phyloP scores from a whole-genome alignment of 2,113 vertebrate genomes.

The Myiopsitta monachus region DNA sequence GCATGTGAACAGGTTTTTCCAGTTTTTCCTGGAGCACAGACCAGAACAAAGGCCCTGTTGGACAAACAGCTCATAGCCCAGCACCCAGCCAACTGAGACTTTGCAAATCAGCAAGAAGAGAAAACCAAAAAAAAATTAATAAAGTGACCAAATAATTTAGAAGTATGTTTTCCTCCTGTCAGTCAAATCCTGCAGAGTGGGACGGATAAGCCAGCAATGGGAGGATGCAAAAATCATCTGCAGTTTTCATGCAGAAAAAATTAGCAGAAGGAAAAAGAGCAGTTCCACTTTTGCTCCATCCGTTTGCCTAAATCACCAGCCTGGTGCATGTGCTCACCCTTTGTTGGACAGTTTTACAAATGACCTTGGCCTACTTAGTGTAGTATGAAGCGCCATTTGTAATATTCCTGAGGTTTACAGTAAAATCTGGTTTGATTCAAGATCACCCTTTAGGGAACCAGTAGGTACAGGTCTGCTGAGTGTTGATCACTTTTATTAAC shows the following conservation, averaged over 20 bases:
- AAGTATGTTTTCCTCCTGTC: neutral
- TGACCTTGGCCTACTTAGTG: neutral
- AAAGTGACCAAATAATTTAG: neutral
- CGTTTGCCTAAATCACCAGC: neutral
- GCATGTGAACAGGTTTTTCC: conserved; percentile 45
- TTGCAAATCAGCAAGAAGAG: neutral
- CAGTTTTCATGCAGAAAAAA: neutral
- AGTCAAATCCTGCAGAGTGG: neutral
- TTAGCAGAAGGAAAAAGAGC: neutral
- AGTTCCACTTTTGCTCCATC: neutral
- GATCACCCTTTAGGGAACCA: neutral
- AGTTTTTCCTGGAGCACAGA: conserved; percentile 27
- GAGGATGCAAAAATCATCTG: neutral
- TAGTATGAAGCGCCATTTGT: neutral
- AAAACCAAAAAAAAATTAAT: neutral
- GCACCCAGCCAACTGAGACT: neutral
- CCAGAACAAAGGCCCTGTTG: conserved; percentile 45
- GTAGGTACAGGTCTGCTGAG: neutral
- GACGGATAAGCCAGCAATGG: neutral
- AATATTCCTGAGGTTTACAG: neutral
- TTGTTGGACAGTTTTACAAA: neutral
- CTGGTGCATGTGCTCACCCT: neutral
- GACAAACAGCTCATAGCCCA: neutral
- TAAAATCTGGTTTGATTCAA: neutral
- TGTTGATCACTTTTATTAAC: neutral